Conservation (phyloP, 2,888 invertebrate species). For the Physocephala rufipes region DNA sequence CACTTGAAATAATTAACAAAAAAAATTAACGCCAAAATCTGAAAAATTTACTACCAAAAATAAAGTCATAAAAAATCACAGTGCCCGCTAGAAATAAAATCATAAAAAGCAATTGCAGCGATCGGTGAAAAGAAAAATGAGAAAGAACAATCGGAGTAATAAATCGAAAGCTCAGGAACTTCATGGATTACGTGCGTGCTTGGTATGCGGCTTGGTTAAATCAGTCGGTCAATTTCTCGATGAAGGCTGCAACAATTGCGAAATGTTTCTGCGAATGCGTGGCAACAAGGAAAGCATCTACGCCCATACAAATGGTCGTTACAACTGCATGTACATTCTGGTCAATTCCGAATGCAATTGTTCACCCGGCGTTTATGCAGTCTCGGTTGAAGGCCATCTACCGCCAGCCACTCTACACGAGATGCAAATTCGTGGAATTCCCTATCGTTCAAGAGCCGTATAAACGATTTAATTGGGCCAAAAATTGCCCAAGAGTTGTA, state of each 20-base stretch:
- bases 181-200: not conserved
- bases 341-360: not conserved
- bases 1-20: not conserved
- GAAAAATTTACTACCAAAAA: no score
- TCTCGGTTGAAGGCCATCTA: not conserved
- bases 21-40: not conserved
- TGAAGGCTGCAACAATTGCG: slow-evolving; percentile 14
- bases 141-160: not conserved
- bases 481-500: not conserved
- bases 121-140: not conserved
- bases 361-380: slow-evolving; percentile 1
- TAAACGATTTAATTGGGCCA: not conserved
- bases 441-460: not conserved
- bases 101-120: not conserved
- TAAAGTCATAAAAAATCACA: no score
- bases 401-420: not conserved
- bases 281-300: not conserved
- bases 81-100: not conserved
- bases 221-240: not conserved
- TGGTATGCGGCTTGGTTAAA: slow-evolving; percentile 10
- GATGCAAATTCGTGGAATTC: not conserved
- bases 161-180: not conserved
- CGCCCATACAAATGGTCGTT: not conserved
- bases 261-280: not conserved
- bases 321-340: not conserved